Evolutionary conservation across 2,888 invertebrate species (phyloP), one percentile per base, ranked within the genome.

Genomic region (Sicus ferrugineus): DNA sequence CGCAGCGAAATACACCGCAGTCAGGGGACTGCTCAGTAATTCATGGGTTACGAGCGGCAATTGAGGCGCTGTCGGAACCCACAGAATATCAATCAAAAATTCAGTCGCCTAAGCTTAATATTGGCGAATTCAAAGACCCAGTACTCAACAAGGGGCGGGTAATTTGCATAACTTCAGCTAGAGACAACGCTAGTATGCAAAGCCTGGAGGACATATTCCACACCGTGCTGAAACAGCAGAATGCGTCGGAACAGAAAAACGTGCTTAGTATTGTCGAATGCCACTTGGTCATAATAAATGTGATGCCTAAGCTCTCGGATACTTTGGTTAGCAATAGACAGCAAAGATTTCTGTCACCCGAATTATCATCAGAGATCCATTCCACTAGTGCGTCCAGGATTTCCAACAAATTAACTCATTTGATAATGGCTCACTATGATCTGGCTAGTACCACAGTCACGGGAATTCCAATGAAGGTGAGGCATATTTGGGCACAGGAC

Each of bases 401-500:
- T 65, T 91, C 94, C 0, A 90, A 89, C 70, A 90, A 94, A 76
- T 84, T 95, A 11, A 92, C 92, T 0, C 89, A 92, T 59, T 84
- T 94, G 7, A 93, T 94, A 74, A 83, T 94, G 76, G 90, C 91
- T 3, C 97, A 98, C 83, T 98, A 96, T 78, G 91, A 94, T 81
- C 87, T 99, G 58, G 94, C 96, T 0, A 96, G 95, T 70, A 99
- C 98, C 1, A 98, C 98, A 0, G 98, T 99, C 0, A 97, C 97
- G 6, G 96, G 98, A 3, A 98, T 98, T 78, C 99, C 99, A 1
- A 99, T 99, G 99, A 99, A 99, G 88, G 80, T 79, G 70, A 11
- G 56, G 7, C 1, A 6, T 46, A 19, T 42, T 58, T 34, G 21
- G 42, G 16, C 19, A n/a, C 5, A 28, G 26, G 4, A 14, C 11